A percentile compares a stretch with the other conserved stretches of the same genome.
Conservation (phyloP, 2,113 vertebrate genomes). For the Bothrops jararaca region DNA sequence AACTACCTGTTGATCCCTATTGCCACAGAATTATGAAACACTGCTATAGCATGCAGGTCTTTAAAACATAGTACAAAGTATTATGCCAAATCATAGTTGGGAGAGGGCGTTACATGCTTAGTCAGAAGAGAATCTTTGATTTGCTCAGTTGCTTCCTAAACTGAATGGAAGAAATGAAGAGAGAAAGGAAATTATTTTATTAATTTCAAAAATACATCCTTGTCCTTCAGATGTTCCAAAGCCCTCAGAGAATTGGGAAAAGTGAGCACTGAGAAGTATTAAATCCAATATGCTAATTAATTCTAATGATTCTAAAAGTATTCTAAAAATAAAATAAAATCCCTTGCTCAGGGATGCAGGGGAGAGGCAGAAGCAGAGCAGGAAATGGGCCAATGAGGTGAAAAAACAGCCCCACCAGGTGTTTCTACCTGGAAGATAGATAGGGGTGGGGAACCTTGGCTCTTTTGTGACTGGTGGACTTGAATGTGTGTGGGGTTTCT, state of each 20-base stretch:
- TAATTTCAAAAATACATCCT: background rate
- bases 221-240: background rate
- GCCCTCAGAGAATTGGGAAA: background rate
- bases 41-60: background rate
- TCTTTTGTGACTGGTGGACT: no score
- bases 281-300: background rate
- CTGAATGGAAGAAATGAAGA: background rate
- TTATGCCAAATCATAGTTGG: background rate
- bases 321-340: background rate
- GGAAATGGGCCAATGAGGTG: no score
- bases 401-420: no score
- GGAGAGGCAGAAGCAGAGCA: no score
- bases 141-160: background rate
- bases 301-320: background rate
- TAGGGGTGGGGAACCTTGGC: no score
- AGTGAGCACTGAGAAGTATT: background rate
- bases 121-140: background rate
- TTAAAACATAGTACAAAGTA: background rate
- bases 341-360: no score
- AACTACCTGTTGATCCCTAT: background rate
- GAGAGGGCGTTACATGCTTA: background rate
- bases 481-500: no score
- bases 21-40: background rate
- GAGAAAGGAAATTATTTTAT: background rate
- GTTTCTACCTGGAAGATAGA: no score